Evolutionary conservation across 2,797 vertebrate genomes (phyloP).

Genomic region (Manis crassicaudata): DNA sequence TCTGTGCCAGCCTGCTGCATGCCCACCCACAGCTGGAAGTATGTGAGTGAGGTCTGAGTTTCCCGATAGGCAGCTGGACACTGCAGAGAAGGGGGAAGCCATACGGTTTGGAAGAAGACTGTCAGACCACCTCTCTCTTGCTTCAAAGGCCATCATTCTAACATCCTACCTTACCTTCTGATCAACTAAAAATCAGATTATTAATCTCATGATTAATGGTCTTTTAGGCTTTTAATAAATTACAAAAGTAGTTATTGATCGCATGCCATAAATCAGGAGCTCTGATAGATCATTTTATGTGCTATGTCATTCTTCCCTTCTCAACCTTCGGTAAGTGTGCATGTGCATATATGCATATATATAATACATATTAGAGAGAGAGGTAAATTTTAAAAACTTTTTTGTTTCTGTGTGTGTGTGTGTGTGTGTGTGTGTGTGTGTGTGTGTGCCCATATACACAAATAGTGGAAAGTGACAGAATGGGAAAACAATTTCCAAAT

Average conservation of each 20-base stretch:
- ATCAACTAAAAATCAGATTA: constrained; percentile 39
- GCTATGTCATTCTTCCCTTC: background rate
- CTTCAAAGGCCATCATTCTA: background rate
- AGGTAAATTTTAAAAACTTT: background rate
- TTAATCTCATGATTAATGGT: background rate
- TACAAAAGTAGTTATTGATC: constrained; percentile 6
- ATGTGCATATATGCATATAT: too few relatives aligned
- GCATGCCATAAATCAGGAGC: background rate
- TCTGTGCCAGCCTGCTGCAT: background rate
- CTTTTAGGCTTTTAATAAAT: constrained; percentile 44
- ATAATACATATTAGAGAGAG: background rate
- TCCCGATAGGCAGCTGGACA: background rate
- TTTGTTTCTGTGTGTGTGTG: background rate
- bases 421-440: background rate
- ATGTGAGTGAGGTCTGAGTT: background rate
- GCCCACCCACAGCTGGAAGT: background rate
- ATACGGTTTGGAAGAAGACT: background rate
- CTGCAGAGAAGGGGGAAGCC: too few relatives aligned
- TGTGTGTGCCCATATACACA: background rate
- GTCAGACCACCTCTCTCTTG: background rate
- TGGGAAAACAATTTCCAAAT: background rate
- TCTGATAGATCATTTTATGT: background rate
- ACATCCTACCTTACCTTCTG: background rate
- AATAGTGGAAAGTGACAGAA: background rate
- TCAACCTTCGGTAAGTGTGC: background rate